Evolutionary conservation across 1,140 invertebrate genomes (phyloP).

Genomic region (Holotrichia oblita): DNA sequence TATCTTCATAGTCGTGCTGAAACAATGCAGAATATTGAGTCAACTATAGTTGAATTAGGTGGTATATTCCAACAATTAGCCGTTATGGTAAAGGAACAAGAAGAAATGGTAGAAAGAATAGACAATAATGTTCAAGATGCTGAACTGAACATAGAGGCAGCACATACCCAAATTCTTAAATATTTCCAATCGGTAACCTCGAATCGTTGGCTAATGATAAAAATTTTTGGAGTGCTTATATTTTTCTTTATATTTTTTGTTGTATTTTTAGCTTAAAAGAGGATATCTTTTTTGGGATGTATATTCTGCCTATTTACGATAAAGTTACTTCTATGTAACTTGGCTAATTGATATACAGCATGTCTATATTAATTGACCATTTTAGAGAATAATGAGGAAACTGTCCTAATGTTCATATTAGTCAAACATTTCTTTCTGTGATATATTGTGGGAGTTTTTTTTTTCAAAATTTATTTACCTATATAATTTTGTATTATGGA

Average conservation of each 20-base stretch:
- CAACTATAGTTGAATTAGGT: constrained; percentile 98
- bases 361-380: no score
- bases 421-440: neutral
- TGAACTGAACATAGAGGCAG: constrained; percentile 96
- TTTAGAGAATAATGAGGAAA: no score
- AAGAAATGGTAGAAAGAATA: constrained; percentile 98
- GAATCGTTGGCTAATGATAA: constrained; percentile 99
- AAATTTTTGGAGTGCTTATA: constrained; percentile 98
- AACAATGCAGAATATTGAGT: constrained; percentile 99
- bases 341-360: neutral
- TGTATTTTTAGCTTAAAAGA: constrained; percentile 84
- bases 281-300: neutral
- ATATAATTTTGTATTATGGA: neutral
- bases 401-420: neutral
- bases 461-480: constrained; percentile 28
- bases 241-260: constrained; percentile 99
- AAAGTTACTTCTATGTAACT: neutral
- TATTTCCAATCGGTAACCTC: constrained; percentile 98
- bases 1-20: constrained; percentile 94
- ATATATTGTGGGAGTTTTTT: constrained; percentile 17
- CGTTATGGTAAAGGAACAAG: constrained; percentile 99
- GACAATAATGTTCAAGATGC: constrained; percentile 97
- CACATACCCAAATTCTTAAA: constrained; percentile 95
- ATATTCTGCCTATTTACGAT: neutral
- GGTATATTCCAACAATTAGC: constrained; percentile 98